Percentiles rank a stretch among this genome's conserved stretches.
Evolutionary conservation across 2,888 invertebrate genomes (phyloP).

Genomic region (Steinernema hermaphroditum): DNA sequence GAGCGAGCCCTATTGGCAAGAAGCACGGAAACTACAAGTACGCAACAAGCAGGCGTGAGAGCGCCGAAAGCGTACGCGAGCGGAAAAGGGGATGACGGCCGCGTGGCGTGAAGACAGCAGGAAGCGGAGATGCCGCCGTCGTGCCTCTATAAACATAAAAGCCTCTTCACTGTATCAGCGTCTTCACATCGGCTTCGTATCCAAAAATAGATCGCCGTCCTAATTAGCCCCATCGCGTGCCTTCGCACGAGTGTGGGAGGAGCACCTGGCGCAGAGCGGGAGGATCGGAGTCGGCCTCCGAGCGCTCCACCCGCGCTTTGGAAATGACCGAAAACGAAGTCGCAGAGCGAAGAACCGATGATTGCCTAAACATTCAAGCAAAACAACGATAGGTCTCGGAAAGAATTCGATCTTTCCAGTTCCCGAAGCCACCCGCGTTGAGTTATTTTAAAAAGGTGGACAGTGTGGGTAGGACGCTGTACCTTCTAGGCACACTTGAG

Average conservation of each 20-base stretch:
- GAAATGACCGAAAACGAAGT: not conserved
- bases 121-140: not conserved
- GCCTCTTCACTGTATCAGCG: not conserved
- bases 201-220: slow-evolving; percentile 15
- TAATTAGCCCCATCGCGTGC: not conserved
- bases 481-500: too few species aligned
- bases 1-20: too few species aligned
- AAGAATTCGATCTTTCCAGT: slow-evolving; percentile 24
- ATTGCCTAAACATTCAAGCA: slow-evolving; percentile 8
- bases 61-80: not conserved
- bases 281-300: too few species aligned
- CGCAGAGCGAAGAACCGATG: not conserved
- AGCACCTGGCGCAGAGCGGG: not conserved
- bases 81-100: not conserved
- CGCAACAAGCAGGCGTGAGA: not conserved
- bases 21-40: too few species aligned
- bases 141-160: not conserved
- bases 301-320: not conserved
- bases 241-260: not conserved
- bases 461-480: too few species aligned
- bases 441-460: too few species aligned
- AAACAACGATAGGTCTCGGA: not conserved
- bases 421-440: not conserved
- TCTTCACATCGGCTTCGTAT: not conserved
- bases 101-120: not conserved